phyloP scores from a whole-genome alignment of 30 jellyfish, hydroid and myxozoan species.

The Rhopilema esculentum region DNA sequence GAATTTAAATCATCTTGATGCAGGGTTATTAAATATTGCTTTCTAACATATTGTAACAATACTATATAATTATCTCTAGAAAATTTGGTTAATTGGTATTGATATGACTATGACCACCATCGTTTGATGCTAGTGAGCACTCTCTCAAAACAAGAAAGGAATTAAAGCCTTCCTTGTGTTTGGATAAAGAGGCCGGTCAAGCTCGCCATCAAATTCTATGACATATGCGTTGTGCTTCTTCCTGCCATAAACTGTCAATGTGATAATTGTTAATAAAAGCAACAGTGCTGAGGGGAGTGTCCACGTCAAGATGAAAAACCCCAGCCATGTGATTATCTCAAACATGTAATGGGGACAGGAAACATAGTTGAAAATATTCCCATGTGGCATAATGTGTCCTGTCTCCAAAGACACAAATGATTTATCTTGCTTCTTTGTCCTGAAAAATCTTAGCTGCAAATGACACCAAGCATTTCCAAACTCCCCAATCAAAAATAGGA shows the following conservation, averaged over 20 bases:
- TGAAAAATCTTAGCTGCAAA: conserved; percentile 64
- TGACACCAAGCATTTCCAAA: conserved; percentile 86
- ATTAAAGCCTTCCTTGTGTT: conserved; percentile 60
- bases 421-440: conserved; percentile 49
- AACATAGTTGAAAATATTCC: conserved; percentile 49
- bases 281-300: conserved; percentile 74
- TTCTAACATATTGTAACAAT: no score
- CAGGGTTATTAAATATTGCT: no score
- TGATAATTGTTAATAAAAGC: conserved; percentile 68
- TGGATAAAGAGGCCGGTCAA: conserved; percentile 74
- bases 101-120: no score
- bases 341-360: conserved; percentile 89
- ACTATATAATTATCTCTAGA: no score
- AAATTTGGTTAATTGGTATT: no score
- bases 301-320: conserved; percentile 74
- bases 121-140: no score
- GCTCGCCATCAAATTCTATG: conserved; percentile 75
- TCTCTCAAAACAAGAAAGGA: conserved; percentile 80
- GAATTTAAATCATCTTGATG: no score
- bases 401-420: conserved; percentile 40
- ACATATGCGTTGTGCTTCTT: conserved; percentile 75
- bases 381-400: conserved; percentile 86
- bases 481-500: conserved; percentile 73
- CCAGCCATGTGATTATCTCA: conserved; percentile 86
- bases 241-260: conserved; percentile 69